phyloP scores from a whole-genome alignment of 2,113 vertebrate genomes.

The Archilochus colubris region DNA sequence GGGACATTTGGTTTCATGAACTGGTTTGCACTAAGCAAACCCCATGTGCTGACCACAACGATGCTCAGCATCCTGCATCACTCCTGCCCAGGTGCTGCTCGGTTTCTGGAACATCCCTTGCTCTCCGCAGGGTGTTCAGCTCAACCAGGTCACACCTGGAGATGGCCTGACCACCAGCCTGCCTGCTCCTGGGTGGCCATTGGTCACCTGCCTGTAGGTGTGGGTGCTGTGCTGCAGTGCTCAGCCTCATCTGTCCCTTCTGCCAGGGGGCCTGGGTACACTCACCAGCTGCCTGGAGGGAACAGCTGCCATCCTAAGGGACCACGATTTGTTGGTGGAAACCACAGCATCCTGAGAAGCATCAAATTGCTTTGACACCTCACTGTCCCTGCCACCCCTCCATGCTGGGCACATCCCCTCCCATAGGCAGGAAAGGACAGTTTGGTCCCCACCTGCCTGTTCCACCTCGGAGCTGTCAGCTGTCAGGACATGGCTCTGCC shows the following conservation, averaged over 20 bases:
- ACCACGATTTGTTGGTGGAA: neutral
- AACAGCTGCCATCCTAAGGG: neutral
- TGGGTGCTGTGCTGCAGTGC: fast-evolving
- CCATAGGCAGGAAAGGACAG: fast-evolving
- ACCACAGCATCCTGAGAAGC: neutral
- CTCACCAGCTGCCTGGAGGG: neutral
- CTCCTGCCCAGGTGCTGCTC: fast-evolving
- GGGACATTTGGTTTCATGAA: neutral
- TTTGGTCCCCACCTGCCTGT: neutral
- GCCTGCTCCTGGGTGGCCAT: fast-evolving
- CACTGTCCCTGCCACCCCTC: neutral
- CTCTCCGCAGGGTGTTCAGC: neutral
- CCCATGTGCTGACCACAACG: fast-evolving
- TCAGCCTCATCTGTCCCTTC: neutral
- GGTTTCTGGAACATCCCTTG: neutral
- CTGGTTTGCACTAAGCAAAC: neutral
- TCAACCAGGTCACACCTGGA: neutral
- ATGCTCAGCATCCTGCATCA: neutral
- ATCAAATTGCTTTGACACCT: neutral
- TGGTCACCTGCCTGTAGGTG: fast-evolving
- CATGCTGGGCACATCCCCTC: fast-evolving
- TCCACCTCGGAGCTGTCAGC: neutral
- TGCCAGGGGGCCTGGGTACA: neutral
- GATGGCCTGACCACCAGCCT: neutral
- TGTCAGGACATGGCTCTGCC: fast-evolving